Conservation (phyloP, 2,888 invertebrate species). For the Drosophila tripunctata region DNA sequence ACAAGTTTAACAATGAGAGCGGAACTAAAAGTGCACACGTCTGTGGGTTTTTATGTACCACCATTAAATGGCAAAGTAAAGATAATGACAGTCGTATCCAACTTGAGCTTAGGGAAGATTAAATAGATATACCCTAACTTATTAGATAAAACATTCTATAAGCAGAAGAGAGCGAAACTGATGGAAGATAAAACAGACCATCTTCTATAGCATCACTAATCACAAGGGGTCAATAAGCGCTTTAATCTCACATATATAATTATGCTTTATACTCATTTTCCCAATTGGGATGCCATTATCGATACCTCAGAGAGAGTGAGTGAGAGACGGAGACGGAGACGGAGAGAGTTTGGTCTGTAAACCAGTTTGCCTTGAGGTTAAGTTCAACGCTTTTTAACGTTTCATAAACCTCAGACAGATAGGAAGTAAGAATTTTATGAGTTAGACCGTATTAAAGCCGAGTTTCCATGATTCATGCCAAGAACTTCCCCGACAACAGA, state of each 20-base stretch:
- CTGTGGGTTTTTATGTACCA: background rate
- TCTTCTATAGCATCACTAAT: no score
- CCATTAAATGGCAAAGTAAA: background rate
- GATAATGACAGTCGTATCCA: no score
- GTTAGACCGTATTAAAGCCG: background rate
- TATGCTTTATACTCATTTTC: no score
- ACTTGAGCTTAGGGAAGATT: no score
- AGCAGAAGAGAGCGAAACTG: no score
- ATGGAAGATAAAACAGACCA: no score
- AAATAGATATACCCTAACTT: no score
- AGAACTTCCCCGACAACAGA: background rate
- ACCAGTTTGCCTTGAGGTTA: background rate
- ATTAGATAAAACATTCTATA: no score
- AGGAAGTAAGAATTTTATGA: constrained; percentile 34
- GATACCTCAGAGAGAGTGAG: no score
- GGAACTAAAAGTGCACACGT: background rate
- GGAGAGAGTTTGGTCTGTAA: constrained; percentile 2
- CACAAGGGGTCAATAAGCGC: no score
- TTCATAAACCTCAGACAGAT: background rate
- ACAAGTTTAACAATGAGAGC: background rate
- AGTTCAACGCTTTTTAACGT: background rate
- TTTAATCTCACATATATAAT: no score
- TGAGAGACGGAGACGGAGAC: no score
- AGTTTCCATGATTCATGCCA: background rate
- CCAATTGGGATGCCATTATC: background rate